Evolutionary conservation across 2,888 invertebrate genomes (phyloP), one percentile per base, ranked within the genome.

Genomic region (Geotrupes spiniger): DNA sequence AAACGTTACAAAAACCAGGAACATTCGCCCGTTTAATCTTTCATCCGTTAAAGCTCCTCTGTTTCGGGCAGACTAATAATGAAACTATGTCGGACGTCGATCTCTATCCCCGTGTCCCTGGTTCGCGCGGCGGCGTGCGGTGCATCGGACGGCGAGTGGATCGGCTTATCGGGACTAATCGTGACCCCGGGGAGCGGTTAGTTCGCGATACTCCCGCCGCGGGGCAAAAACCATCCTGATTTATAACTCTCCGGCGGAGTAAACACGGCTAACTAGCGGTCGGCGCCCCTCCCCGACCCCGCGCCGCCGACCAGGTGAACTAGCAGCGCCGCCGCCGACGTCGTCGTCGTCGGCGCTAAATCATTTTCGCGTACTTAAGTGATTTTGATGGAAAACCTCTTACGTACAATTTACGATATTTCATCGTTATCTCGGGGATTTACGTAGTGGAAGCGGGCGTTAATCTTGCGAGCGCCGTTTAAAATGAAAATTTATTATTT

Each of bases 11-110:
- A 45, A 52, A 50, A 54, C 52, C 51, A 46, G 4, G 50, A 54
- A 57, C 53, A 53, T 51, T 56, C 55, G 60, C 53, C 54, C 52
- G 46, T 49, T 60, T 60, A 60, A 57, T 60, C 60, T 54, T 46
- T 49, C 54, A 51, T 52, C 56, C 53, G 58, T 57, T 60, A 55
- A 58, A 60, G 54, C 51, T 57, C 52, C 53, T 46, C 36, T 49
- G 52, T 49, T 51, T 45, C 52, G 53, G 53, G 53, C 57, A 47
- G 41, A 36, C 42, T 47, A 47, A 21, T 21, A 21, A 47, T 47
- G 46, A 47, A 47, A 47, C 46, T 16, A 37, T 28, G 44, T 36
- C 44, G 44, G 16, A 26, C 43, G 29, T 29, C 29, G 29, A 33
- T 33, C 33, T 33, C 33, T 14, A 15, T 38, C 21, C 8, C 12